Evolutionary conservation across 2,113 vertebrate genomes (phyloP).

Genomic region (Lamprotornis superbus): DNA sequence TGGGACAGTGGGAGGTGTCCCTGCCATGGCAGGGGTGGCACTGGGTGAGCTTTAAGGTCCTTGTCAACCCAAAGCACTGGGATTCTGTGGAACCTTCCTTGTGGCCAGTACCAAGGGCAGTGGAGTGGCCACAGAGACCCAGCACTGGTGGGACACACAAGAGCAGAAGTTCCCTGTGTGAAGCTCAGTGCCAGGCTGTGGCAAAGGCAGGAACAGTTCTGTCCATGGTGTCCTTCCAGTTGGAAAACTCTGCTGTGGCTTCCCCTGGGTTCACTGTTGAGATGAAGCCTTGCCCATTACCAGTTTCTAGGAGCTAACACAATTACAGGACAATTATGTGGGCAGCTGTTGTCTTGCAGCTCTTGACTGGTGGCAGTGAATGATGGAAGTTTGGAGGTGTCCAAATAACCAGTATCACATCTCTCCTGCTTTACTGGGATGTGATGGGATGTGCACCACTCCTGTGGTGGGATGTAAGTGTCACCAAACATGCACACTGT

Average conservation of each 20-base stretch:
- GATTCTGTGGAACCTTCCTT: not conserved
- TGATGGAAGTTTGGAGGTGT: not conserved
- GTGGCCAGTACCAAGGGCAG: not conserved
- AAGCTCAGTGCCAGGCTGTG: not conserved
- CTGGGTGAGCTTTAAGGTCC: not conserved
- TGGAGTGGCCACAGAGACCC: not conserved
- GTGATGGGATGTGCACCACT: not conserved
- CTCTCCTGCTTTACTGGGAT: not conserved
- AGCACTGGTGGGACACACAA: accelerated
- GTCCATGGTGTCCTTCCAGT: not conserved
- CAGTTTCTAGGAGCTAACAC: not conserved
- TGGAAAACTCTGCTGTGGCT: not conserved
- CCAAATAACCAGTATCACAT: not conserved
- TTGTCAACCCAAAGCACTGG: not conserved
- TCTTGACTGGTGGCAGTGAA: not conserved
- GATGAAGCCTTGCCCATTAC: not conserved
- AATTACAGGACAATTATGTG: not conserved
- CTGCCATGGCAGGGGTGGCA: not conserved
- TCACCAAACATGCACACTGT: accelerated
- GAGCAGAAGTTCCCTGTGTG: not conserved
- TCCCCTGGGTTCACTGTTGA: not conserved
- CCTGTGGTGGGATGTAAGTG: not conserved
- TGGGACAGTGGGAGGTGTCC: not conserved
- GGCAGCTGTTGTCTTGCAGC: not conserved
- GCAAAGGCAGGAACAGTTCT: not conserved